A percentile compares a stretch with the other conserved stretches of the same genome.
Evolutionary conservation across 2,888 invertebrate genomes (phyloP).

Genomic region (Tricholauxania praeusta): DNA sequence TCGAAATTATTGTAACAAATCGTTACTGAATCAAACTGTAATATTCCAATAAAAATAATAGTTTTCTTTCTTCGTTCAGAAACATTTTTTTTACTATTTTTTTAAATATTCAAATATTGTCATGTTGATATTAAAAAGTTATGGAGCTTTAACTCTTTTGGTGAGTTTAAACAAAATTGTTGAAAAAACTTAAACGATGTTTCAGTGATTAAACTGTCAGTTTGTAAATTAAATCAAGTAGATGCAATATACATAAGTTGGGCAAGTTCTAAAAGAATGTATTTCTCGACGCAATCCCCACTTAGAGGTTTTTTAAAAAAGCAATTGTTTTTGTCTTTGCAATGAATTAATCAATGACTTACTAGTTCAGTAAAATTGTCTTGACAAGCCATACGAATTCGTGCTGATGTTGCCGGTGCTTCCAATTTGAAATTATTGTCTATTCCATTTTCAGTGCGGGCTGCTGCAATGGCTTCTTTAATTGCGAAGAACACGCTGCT

Average conservation of each 20-base stretch:
- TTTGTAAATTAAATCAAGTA: too few relatives aligned
- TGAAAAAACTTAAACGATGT: slow-evolving; percentile 24
- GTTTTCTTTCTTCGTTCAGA: too few relatives aligned
- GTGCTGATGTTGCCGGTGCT: slow-evolving; percentile 89
- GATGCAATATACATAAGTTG: background rate
- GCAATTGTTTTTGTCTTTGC: background rate
- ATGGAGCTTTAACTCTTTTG: too few relatives aligned
- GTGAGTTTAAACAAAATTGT: too few relatives aligned
- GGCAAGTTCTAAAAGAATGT: background rate
- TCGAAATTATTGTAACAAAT: too few relatives aligned
- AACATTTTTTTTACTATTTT: too few relatives aligned
- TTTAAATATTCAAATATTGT: too few relatives aligned
- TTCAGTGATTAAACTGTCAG: background rate
- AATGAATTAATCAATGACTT: slow-evolving; percentile 45
- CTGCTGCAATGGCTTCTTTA: slow-evolving; percentile 85
- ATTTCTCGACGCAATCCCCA: background rate
- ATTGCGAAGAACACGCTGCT: slow-evolving; percentile 92
- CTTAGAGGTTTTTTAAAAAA: too few relatives aligned
- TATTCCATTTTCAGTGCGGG: slow-evolving; percentile 78
- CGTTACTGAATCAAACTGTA: too few relatives aligned
- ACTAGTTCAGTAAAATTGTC: slow-evolving; percentile 87
- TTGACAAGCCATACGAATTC: slow-evolving; percentile 89
- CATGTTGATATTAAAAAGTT: too few relatives aligned
- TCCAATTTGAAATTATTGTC: slow-evolving; percentile 74
- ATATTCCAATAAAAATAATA: too few relatives aligned